phyloP scores from a whole-genome alignment of 2,113 vertebrate species.

The Rhabdornis inornatus region DNA sequence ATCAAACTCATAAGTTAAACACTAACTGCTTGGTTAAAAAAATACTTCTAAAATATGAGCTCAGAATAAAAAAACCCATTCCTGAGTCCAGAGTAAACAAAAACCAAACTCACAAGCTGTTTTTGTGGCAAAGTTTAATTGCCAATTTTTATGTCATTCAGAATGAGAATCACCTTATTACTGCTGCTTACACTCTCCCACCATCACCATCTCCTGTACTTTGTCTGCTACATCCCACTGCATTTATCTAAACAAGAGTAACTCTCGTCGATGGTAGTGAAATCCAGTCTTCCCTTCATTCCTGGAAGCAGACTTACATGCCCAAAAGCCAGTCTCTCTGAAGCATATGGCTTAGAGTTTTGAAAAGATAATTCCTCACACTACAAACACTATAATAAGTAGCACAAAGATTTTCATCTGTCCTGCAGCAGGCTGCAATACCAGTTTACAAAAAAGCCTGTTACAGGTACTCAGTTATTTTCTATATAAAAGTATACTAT shows the following conservation, averaged over 20 bases:
- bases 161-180: background rate
- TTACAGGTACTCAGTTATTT: background rate
- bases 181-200: background rate
- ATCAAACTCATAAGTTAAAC: background rate
- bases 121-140: background rate
- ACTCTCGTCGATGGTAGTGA: fast-evolving
- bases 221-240: background rate
- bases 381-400: background rate
- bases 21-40: background rate
- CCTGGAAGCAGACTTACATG: background rate
- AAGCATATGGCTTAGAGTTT: background rate
- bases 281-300: background rate
- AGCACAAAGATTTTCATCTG: background rate
- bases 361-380: background rate
- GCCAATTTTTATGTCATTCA: background rate
- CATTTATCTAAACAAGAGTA: background rate
- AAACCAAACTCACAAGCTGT: background rate
- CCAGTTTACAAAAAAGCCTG: background rate
- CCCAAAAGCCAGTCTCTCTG: background rate
- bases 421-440: background rate
- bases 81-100: background rate
- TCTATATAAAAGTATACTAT: background rate
- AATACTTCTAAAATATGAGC: background rate
- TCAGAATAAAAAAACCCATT: background rate
- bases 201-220: background rate